phyloP scores from a whole-genome alignment of 2,888 invertebrate species.

The Tetragnatha montana region DNA sequence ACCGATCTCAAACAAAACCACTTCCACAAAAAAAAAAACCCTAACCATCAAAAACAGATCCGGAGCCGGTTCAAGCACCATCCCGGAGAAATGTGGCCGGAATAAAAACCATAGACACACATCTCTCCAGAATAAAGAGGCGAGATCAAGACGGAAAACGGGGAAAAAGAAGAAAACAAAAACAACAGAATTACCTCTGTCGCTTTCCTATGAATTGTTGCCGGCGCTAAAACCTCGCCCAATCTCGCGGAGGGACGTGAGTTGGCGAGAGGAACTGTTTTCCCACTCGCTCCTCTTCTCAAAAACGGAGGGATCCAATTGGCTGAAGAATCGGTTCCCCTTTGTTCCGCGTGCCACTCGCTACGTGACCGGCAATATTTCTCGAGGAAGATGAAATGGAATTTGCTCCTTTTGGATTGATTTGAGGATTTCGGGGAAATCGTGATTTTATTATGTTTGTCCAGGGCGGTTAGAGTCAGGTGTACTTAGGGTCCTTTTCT shows the following conservation, averaged over 20 bases:
- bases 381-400: constrained; percentile 3
- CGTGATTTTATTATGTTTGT: not conserved
- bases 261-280: constrained; percentile 19
- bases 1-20: not conserved
- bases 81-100: not conserved
- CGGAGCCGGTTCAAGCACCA: not conserved
- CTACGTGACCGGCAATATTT: constrained; percentile 20
- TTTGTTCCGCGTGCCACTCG: not conserved
- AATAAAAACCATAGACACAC: not conserved
- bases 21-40: not conserved
- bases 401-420: constrained; percentile 17
- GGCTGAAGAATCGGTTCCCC: constrained; percentile 28
- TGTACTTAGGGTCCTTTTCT: not conserved
- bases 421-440: not conserved
- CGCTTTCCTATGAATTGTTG: constrained; percentile 2
- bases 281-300: not conserved
- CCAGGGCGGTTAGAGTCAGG: not conserved
- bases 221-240: constrained; percentile 32
- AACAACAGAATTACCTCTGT: constrained; percentile 8
- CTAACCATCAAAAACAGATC: not conserved
- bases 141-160: not conserved
- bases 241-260: constrained; percentile 29
- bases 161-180: not conserved
- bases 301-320: constrained; percentile 9
- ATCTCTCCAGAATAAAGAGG: not conserved